These are phyloP conservation scores for Siniperca knerii DNA, from an alignment of 2,113 vertebrate genomes.

Conservation along the genomic window DNA sequence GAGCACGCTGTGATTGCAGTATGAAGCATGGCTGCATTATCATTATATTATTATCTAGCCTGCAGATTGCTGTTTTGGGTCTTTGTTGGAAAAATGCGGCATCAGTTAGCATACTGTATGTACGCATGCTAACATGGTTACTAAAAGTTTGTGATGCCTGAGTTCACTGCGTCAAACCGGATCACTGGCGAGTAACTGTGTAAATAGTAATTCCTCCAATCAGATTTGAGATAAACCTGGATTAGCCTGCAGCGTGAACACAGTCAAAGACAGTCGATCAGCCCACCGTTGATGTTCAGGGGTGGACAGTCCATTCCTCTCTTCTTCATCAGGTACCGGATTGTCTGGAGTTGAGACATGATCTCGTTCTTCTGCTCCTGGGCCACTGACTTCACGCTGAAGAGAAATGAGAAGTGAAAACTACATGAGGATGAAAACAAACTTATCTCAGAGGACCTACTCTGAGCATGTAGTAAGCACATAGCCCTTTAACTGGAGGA, in stretches of 20 bases:
- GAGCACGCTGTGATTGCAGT: background rate
- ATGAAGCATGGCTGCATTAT: background rate
- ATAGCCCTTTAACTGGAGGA: background rate
- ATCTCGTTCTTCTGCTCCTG: constrained; percentile 94
- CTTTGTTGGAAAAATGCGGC: background rate
- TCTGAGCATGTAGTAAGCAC: background rate
- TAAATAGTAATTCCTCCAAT: background rate
- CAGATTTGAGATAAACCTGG: background rate
- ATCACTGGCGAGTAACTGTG: background rate
- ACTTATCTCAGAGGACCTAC: background rate
- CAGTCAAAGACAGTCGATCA: background rate
- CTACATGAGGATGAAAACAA: background rate
- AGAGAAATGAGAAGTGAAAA: background rate
- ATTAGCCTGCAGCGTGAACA: background rate
- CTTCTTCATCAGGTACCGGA: constrained; percentile 92
- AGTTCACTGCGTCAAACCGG: background rate
- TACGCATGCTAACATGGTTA: background rate
- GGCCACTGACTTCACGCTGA: constrained; percentile 90
- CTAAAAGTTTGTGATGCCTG: background rate
- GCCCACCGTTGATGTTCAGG: constrained; percentile 82
- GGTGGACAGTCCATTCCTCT: constrained; percentile 90
- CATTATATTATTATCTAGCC: background rate
- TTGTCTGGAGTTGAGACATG: constrained; percentile 92
- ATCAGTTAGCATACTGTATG: background rate
- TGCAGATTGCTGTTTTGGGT: background rate